A percentile compares a stretch with the other conserved stretches of the same genome.
Conservation (phyloP, 2,113 vertebrate genomes). For the Numenius arquata region DNA sequence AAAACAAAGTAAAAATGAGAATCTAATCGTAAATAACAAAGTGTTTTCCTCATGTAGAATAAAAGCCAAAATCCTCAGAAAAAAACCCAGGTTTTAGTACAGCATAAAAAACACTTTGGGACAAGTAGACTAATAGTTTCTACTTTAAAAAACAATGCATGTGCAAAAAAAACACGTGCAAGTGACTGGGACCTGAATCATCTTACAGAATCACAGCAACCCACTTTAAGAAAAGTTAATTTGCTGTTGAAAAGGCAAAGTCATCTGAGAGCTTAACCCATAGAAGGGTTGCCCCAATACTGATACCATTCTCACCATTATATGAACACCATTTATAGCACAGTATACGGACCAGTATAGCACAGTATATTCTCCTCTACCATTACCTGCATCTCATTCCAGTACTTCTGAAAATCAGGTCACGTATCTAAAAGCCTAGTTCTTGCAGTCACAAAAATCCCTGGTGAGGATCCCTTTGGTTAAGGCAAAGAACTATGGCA, state of each 20-base stretch:
- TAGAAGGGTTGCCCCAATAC: not conserved
- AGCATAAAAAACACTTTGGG: not conserved
- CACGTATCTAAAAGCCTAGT: not conserved
- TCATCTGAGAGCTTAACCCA: not conserved
- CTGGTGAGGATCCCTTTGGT: not conserved
- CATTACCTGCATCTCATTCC: not conserved
- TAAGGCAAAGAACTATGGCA: not conserved
- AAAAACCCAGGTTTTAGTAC: not conserved
- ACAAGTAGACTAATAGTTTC: not conserved
- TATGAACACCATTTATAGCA: not conserved
- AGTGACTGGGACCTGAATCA: not conserved
- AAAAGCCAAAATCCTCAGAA: not conserved
- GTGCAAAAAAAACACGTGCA: not conserved
- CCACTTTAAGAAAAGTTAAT: not conserved
- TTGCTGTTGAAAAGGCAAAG: not conserved
- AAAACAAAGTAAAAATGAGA: not conserved
- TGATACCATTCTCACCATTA: not conserved
- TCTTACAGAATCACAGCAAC: not conserved
- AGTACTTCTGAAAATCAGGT: not conserved
- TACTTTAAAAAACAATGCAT: not conserved
- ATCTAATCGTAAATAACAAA: not conserved
- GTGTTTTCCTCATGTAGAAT: not conserved
- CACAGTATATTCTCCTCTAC: not conserved
- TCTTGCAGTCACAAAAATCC: not conserved
- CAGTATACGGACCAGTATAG: not conserved